Evolutionary conservation across 2,113 vertebrate species (phyloP), one percentile per base, ranked within the genome.

Genomic region (Ariopsis seemanni): DNA sequence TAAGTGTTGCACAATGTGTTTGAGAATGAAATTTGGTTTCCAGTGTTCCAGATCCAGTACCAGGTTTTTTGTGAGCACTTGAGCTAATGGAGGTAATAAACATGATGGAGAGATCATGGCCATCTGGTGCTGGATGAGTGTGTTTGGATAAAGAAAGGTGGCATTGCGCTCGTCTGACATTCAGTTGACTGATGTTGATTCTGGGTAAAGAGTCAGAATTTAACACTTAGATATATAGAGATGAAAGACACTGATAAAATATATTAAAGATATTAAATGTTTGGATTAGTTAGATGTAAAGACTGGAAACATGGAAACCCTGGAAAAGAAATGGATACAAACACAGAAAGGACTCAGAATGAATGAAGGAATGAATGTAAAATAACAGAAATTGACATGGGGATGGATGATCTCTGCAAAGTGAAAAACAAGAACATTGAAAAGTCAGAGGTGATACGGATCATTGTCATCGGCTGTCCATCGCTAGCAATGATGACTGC

Each of bases 41-140:
- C 71, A n/a, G 79, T 81, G 65, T 83, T 75, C 18, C 77, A 53
- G 78, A 50, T 82, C 57, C 63, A n/a, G 12, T n/a, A 82, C 85
- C 77, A 30, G 65, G 18, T 20, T 25, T n/a, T 34, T 71, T 75
- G 25, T 18, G 79, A 74, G 78, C 1, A 58, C 78, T 82, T 52
- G 2, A 72, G 88, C 62, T 89, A 89, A 89, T 83, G 69, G 84
- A 58, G 85, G 83, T 88, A 87, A 75, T 90, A 90, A 89, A 91
- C 53, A 52, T 89, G 86, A 83, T 90, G 84, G 69, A 90, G 82
- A 86, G 87, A 87, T 74, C 86, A 77, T 17, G 53, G 48, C 88
- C 88, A 91, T 86, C 89, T 90, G 86, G 58, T 86, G 84, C 50
- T 25, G 71, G 78, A 77, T 27, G 42, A 80, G 82, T 55, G 81